Evolutionary conservation across 2,797 vertebrate genomes (phyloP), one percentile per base, ranked within the genome.

Genomic region (Selene dorsalis): DNA sequence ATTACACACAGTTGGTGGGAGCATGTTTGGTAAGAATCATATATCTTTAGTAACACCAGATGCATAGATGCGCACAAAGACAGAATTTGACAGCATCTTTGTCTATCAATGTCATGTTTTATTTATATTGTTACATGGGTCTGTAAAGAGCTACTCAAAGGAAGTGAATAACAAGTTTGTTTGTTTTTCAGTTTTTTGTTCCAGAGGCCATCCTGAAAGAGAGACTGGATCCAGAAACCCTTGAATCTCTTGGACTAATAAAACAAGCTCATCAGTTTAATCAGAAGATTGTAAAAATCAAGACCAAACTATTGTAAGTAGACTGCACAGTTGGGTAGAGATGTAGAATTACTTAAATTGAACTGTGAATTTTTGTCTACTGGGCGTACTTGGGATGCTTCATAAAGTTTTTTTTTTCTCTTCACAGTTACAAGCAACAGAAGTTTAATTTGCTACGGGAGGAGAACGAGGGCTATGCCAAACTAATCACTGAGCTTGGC

Each of bases 271-370:
- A 97, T 83, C 98, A 99, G 84, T 99, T 99, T 91, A 99, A 99
- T 93, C 98, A 99, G 93, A 99, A 99, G 93, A 99, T 98, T 79
- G 98, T 99, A 70, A 99, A 99, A 96, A 99, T 99, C 94, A 99
- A 99, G 94, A 99, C 98, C 81, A 99, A 99, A 90, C 95, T 99
- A 77, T 99, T 99, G 98, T 99, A 94, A 98, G 98, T 96, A 84
- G 4, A 64, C 6, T 13, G 3, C 22, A 74, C 18, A 12, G 0
- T 69, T 73, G n/a, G 16, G 14, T 26, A 4, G 10, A 18, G 4
- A 47, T 53, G 6, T 47, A 16, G 8, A 22, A 2, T 4, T 55
- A 4, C 18, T 35, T 13, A 6, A n/a, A 53, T 10, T 6, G 0
- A 77, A 47, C 24, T 0, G 0, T 41, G 6, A 1, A 3, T 71